Evolutionary conservation across 2,797 vertebrate species (phyloP).

Genomic region (Muscicapa striata): DNA sequence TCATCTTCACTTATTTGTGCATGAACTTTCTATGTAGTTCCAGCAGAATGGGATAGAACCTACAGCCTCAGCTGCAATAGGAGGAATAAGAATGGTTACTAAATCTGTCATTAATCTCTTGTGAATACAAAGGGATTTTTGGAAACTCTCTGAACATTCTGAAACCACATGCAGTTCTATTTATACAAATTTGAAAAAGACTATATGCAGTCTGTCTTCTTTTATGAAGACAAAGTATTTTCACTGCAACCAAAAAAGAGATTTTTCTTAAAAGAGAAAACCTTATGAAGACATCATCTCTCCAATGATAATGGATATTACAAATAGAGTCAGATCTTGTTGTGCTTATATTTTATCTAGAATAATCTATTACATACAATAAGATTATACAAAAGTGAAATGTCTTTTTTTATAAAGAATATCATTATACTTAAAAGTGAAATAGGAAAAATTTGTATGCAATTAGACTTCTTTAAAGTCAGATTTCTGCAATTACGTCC

Average conservation of each 20-base stretch:
- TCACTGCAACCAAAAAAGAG: neutral
- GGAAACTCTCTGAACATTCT: conserved; percentile 30
- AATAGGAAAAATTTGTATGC: neutral
- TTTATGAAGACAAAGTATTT: conserved; percentile 17
- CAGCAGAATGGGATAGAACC: neutral
- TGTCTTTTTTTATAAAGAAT: neutral
- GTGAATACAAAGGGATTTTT: conserved; percentile 37
- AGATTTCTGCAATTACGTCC: neutral
- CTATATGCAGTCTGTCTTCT: neutral
- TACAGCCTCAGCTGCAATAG: conserved; percentile 5
- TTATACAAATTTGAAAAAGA: conserved; percentile 16
- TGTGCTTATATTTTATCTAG: neutral
- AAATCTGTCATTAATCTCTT: conserved; percentile 60
- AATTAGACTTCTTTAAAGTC: neutral
- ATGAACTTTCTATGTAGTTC: neutral
- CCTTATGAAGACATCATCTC: neutral
- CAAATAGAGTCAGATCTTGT: neutral
- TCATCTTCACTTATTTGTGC: neutral
- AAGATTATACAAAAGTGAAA: neutral
- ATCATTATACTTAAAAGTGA: neutral
- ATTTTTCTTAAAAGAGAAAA: neutral
- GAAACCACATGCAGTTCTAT: conserved; percentile 61
- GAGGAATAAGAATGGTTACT: conserved; percentile 30
- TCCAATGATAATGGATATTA: neutral
- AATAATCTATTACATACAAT: neutral